Evolutionary conservation across 2,797 vertebrate genomes (phyloP).

Genomic region (Chiloscyllium punctatum): DNA sequence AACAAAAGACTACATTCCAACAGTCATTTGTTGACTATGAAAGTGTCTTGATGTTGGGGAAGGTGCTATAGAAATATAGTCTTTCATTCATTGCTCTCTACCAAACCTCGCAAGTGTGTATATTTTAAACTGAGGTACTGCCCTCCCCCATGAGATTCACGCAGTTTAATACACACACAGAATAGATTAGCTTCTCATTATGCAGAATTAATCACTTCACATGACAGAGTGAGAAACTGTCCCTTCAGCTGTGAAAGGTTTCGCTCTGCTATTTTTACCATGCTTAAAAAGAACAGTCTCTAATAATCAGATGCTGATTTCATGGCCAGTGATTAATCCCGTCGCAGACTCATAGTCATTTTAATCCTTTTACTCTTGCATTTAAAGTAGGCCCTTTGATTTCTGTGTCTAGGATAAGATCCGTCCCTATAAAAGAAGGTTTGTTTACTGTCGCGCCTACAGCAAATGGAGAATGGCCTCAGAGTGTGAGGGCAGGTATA

Average conservation of each 20-base stretch:
- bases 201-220: conserved; percentile 32
- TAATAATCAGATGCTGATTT: conserved; percentile 9
- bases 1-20: background rate
- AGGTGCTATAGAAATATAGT: background rate
- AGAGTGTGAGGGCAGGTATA: background rate
- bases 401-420: background rate
- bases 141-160: background rate
- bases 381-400: conserved; percentile 18
- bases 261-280: background rate
- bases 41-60: background rate
- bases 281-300: conserved; percentile 17
- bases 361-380: conserved; percentile 25
- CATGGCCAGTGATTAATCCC: conserved; percentile 26
- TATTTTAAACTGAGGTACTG: background rate
- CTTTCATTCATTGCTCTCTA: background rate
- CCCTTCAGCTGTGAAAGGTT: conserved; percentile 24
- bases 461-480: background rate
- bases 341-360: background rate
- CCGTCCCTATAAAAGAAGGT: background rate
- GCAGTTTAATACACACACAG: background rate
- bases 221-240: conserved; percentile 22
- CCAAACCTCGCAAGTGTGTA: background rate
- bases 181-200: conserved; percentile 9
- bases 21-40: background rate
- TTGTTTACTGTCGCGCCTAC: background rate